Base-by-base conservation (phyloP, 2,888 invertebrate genomes). In the Cotesia congregata region DNA sequence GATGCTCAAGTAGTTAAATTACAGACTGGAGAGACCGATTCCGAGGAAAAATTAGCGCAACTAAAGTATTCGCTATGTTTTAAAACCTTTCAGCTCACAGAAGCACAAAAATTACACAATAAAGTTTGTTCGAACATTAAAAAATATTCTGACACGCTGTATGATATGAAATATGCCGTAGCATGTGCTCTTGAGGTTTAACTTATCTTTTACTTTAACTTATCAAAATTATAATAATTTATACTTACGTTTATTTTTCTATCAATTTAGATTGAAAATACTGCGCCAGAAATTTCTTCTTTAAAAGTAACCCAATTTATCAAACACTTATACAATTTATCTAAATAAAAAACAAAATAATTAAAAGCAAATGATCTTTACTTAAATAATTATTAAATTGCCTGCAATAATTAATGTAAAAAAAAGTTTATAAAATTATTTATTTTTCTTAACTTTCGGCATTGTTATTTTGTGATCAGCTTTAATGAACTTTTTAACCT, bases 401-500 rank as follows among this genome's bases (percentile, higher is more conserved):
- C 50, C 50, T 12, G 50, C 50, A 50, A 50, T 50, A 50, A 50
- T 50, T 12, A 12, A 50, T 3, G 12, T 4, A 12, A 50, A 50
- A 50, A 50, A 50, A 50, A 50, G 7, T 30, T 20, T 59, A 61
- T 74, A n/a, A 17, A 77, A 60, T 67, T 30, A 17, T 41, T 73
- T 67, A 65, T 39, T 73, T 73, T 59, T 12, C n/a, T 7, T 50
- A 12, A 20, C 38, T 12, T 30, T 67, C 4, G 70, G 73, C 60
- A 64, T 20, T 6, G 38, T 17, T 74, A 92, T 92, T 90, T 91
- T 90, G 92, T 94, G 90, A 90, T 89, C 89, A 41, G 90, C 85
- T 83, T 92, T 92, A 65, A 90, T 91, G 87, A 93, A 95, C 77
- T 92, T 92, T 90, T 96, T 97, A 76, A 94, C 91, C 86, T 94